These are phyloP conservation scores for rat (Rattus norvegicus) DNA, from an alignment of 2,113 vertebrate species.

Conservation along the genomic window DNA sequence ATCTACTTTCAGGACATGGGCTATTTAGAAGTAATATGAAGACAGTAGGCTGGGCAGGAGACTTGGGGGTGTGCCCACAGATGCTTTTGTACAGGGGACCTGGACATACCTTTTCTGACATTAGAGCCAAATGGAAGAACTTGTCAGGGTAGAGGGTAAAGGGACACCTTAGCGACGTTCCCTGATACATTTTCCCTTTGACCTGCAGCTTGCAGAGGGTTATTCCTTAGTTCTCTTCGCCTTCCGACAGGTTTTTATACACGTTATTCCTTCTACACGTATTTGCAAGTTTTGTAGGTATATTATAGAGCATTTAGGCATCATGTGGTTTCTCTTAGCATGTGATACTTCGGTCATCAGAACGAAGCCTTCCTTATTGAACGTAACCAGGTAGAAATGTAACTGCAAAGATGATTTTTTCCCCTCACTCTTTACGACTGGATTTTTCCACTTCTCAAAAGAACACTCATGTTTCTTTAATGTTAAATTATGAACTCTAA, in stretches of 20 bases:
- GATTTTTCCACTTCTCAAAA: slow-evolving; percentile 34
- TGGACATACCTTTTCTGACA: not conserved
- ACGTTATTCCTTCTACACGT: not conserved
- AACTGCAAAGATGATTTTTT: not conserved
- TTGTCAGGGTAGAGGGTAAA: not conserved
- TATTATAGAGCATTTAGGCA: not conserved
- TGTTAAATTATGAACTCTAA: not conserved
- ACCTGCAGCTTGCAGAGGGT: not conserved
- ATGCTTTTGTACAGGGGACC: not conserved
- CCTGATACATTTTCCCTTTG: not conserved
- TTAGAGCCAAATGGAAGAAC: not conserved
- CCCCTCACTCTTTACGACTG: not conserved
- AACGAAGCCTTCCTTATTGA: not conserved
- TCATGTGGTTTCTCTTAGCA: slow-evolving; percentile 5
- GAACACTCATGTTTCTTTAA: slow-evolving; percentile 24
- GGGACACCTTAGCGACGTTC: not conserved
- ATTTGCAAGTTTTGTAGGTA: not conserved
- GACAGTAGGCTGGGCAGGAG: not conserved
- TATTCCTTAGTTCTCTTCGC: slow-evolving; percentile 9
- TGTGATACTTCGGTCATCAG: not conserved
- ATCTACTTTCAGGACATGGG: slow-evolving; percentile 14
- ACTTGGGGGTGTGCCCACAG: not conserved
- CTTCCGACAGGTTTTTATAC: not conserved
- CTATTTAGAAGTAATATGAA: slow-evolving; percentile 10
- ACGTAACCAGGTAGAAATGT: not conserved